These are phyloP conservation scores for Vulpes vulpes DNA, from an alignment of 2,113 vertebrate genomes.

Conservation along the genomic window DNA sequence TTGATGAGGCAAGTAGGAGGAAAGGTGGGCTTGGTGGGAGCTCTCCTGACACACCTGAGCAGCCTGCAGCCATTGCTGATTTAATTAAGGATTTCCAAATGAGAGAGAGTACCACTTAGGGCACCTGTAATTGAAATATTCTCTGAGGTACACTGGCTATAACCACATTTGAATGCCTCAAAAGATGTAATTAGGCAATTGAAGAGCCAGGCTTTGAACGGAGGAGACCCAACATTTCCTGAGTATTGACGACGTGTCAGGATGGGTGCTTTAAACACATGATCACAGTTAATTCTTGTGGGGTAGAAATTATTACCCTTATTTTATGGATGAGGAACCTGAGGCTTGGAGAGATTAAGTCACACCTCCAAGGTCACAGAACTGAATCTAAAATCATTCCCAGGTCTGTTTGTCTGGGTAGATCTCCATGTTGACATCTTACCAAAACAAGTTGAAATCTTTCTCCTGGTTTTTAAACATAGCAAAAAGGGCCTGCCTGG, in stretches of 20 bases:
- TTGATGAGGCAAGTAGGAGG: not conserved
- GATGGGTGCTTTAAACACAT: not conserved
- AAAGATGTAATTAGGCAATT: not conserved
- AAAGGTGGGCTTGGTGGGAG: not conserved
- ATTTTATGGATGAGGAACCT: not conserved
- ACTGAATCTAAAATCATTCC: not conserved
- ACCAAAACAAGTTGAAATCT: not conserved
- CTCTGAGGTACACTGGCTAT: not conserved
- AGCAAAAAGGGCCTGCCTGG: not conserved
- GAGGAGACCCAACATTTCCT: not conserved
- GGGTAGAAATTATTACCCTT: not conserved
- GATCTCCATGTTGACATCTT: not conserved
- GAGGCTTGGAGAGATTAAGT: not conserved
- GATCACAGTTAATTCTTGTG: not conserved
- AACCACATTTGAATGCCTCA: not conserved
- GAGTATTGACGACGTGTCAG: not conserved
- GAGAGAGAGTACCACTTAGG: not conserved
- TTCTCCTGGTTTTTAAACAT: not conserved
- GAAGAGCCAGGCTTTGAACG: not conserved
- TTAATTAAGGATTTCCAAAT: not conserved
- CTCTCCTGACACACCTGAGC: not conserved
- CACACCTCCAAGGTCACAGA: not conserved
- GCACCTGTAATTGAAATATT: not conserved
- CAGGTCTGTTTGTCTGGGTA: not conserved
- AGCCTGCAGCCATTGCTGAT: not conserved